Evolutionary conservation across 2,113 vertebrate species (phyloP), one percentile per base, ranked within the genome.

Genomic region (Asarcornis scutulata): DNA sequence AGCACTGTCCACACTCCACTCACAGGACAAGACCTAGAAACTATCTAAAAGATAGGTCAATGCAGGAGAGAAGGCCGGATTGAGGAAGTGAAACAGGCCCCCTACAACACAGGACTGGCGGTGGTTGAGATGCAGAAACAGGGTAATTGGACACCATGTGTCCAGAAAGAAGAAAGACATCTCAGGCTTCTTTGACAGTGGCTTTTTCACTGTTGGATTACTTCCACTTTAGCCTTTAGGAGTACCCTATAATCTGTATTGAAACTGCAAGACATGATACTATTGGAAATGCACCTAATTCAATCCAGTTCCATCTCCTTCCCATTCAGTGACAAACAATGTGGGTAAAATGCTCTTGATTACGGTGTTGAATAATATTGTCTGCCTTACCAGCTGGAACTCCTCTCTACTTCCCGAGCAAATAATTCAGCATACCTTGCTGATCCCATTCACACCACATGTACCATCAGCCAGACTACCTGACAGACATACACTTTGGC

Each of bases 381-480:
- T 26, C 52, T 53, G 31, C 21, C 42, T 46, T 22, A 38, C 8
- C 16, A 23, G 44, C 11, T 53, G 0, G 3, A 74, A 63, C 14
- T 46, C 11, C 36, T 83, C 50, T 71, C 34, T 48, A 0, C 8
- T 42, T 56, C 64, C 55, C 7, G 27, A 66, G 52, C 46, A 87
- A 67, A 34, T 4, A 58, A 36, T 53, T 7, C 5, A 77, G 55
- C 25, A 52, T 8, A 14, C 16, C 8, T 31, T 2, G 6, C 1
- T 44, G 55, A 26, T n/a, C 40, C 17, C 34, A 3, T 29, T 71
- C 31, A 5, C 3, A 27, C 11, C 17, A 1, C 0, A 40, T 1
- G 15, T 5, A 20, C 50, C 42, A 89, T 58, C 31, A 68, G 48
- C 17, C 7, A 15, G 32, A 11, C 44, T 38, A 12, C 10, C 2